A percentile compares a stretch with the other conserved stretches of the same genome.
Conservation (phyloP, 2,888 invertebrate species). For the Heliconius ethilla region DNA sequence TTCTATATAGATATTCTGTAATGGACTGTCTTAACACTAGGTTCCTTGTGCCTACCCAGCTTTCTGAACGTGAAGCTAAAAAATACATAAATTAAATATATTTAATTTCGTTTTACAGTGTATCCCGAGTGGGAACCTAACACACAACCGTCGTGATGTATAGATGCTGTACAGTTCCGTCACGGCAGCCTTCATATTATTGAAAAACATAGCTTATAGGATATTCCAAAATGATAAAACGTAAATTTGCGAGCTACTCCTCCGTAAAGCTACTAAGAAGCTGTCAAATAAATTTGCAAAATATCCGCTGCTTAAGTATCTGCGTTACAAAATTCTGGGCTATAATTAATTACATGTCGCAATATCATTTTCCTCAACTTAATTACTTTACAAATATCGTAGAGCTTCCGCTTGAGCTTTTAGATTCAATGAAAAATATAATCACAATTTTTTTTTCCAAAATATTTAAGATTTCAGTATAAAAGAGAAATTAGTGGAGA, state of each 20-base stretch:
- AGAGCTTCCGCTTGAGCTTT: slow-evolving; percentile 3
- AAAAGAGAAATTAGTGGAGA: no score
- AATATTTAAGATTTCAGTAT: no score
- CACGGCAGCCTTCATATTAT: not conserved
- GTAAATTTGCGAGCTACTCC: not conserved
- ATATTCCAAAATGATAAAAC: not conserved
- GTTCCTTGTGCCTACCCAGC: no score
- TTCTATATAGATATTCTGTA: no score
- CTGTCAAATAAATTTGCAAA: slow-evolving; percentile 14
- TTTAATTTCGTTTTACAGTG: no score
- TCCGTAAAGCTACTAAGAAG: slow-evolving; percentile 3
- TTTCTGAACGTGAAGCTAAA: no score
- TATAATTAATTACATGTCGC: slow-evolving; percentile 58
- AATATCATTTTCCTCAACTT: slow-evolving; percentile 53
- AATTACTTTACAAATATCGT: slow-evolving; percentile 41
- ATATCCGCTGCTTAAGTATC: not conserved
- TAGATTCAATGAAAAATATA: not conserved
- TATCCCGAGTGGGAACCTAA: no score
- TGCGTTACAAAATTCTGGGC: slow-evolving; percentile 38
- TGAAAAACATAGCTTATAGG: not conserved
- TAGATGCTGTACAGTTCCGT: not conserved
- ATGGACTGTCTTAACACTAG: no score
- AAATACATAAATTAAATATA: no score
- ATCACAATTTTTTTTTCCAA: not conserved
- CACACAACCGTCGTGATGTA: no score